Conservation (phyloP, 1,140 invertebrate species). For the Drosophila nasuta region DNA sequence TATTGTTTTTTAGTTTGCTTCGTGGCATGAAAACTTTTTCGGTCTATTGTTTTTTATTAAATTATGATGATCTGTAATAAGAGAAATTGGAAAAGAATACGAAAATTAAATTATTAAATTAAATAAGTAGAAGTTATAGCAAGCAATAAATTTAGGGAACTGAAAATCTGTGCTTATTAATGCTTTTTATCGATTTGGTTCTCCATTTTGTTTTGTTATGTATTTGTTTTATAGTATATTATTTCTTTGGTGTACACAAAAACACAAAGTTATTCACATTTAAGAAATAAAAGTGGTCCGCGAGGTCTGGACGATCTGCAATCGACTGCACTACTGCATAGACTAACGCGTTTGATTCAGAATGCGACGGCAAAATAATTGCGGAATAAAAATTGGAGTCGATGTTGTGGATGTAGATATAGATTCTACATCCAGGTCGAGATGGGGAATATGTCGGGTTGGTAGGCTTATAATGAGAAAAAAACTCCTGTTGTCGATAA, state of each 20-base stretch:
- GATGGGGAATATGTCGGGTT: conserved; percentile 48
- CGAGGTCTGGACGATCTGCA: conserved; percentile 75
- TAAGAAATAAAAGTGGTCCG: conserved; percentile 78
- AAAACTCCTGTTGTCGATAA: conserved; percentile 69
- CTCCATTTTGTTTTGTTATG: background rate
- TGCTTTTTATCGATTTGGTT: background rate
- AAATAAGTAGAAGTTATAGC: background rate
- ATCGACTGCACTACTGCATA: conserved; percentile 79
- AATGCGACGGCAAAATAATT: conserved; percentile 72
- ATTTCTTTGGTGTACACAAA: conserved; percentile 34
- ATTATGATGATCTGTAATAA: conserved; percentile 83
- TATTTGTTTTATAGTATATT: background rate
- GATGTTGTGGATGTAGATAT: conserved; percentile 32
- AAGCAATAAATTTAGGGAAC: background rate
- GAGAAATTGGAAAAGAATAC: conserved; percentile 27
- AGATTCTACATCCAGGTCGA: conserved; percentile 24
- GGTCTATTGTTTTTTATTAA: conserved; percentile 81
- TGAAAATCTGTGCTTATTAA: too few relatives aligned
- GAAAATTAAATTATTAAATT: conserved; percentile 19
- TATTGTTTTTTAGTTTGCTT: conserved; percentile 53
- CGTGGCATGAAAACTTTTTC: conserved; percentile 61
- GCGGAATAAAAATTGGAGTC: conserved; percentile 67
- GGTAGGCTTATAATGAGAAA: conserved; percentile 83
- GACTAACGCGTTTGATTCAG: conserved; percentile 66
- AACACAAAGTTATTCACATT: conserved; percentile 63